Evolutionary conservation across 2,113 vertebrate genomes (phyloP).

Genomic region (Platycercus adscitus): DNA sequence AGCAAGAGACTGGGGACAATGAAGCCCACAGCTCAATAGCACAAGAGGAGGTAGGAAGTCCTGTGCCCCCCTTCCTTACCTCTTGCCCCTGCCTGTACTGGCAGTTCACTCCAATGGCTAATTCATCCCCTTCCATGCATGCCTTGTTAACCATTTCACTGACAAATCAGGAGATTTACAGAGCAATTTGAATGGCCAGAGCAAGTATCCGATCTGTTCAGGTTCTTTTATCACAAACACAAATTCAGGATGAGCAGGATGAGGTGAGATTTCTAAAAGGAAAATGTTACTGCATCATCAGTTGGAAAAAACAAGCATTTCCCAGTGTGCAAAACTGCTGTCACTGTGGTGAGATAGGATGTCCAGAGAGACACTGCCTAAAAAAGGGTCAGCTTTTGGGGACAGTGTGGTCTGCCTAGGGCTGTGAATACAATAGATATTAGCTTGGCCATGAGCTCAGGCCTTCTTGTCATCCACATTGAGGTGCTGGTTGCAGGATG

Average conservation of each 20-base stretch:
- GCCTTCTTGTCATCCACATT: background rate
- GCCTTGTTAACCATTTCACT: background rate
- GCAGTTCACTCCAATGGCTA: background rate
- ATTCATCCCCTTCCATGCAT: background rate
- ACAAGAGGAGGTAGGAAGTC: background rate
- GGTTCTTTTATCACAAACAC: background rate
- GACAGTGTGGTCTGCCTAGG: background rate
- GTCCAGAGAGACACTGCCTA: background rate
- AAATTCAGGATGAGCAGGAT: background rate
- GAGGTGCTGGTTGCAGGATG: background rate
- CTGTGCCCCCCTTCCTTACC: background rate
- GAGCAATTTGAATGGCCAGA: background rate
- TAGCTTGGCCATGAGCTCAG: background rate
- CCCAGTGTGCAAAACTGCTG: background rate
- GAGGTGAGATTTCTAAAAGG: background rate
- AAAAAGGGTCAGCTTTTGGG: background rate
- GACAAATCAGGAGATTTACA: background rate
- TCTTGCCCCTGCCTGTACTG: background rate
- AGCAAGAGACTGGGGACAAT: background rate
- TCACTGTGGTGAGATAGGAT: background rate
- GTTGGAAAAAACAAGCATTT: background rate
- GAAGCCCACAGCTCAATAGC: background rate
- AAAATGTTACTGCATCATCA: background rate
- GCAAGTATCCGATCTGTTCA: background rate
- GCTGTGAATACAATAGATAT: background rate